Evolutionary conservation across 2,888 invertebrate genomes (phyloP).

Genomic region (Spicauda simplicius): DNA sequence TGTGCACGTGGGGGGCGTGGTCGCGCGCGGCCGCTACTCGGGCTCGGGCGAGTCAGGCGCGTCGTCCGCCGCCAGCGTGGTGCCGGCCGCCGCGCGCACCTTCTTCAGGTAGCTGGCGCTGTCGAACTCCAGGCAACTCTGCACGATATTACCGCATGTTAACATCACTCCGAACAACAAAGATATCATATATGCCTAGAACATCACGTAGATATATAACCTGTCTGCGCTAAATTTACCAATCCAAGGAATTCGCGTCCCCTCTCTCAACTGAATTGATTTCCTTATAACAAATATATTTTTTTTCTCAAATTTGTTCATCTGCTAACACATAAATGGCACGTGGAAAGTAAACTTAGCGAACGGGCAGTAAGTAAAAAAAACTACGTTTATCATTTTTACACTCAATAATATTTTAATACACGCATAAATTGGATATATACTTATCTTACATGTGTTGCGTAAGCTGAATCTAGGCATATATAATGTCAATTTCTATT

Average conservation of each 20-base stretch:
- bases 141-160: slow-evolving; percentile 52
- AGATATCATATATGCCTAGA: background rate
- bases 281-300: too few species aligned
- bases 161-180: background rate
- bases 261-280: too few species aligned
- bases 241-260: too few species aligned
- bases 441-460: background rate
- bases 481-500: background rate
- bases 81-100: slow-evolving; percentile 71
- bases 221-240: too few species aligned
- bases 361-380: too few species aligned
- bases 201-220: too few species aligned
- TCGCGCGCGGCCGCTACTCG: slow-evolving; percentile 58
- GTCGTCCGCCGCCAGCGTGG: slow-evolving; percentile 71
- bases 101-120: slow-evolving; percentile 79
- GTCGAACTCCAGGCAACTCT: slow-evolving; percentile 84
- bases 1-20: slow-evolving; percentile 43
- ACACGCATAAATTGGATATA: background rate
- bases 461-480: background rate
- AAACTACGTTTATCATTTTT: too few species aligned
- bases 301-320: too few species aligned
- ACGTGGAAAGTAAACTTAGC: too few species aligned
- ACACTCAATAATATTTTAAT: background rate
- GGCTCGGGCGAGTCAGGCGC: slow-evolving; percentile 81
- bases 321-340: too few species aligned